These are phyloP conservation scores for Pterostichus madidus DNA, from an alignment of 2,888 invertebrate genomes.

Conservation along the genomic window DNA sequence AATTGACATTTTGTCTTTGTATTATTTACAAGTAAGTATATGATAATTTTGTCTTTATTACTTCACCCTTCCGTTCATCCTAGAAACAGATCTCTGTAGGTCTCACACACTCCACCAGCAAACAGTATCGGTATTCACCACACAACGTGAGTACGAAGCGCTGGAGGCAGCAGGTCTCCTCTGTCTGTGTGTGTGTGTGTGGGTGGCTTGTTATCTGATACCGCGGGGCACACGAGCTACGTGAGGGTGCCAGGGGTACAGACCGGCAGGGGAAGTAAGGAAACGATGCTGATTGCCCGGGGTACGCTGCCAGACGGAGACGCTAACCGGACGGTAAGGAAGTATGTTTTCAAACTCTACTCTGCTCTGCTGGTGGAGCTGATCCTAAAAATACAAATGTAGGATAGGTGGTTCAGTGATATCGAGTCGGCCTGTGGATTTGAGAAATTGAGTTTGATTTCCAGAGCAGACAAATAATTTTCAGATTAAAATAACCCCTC, in stretches of 20 bases:
- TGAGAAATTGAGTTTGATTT: no score
- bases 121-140: neutral
- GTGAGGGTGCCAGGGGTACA: neutral
- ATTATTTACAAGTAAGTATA: no score
- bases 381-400: neutral
- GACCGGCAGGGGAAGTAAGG: neutral
- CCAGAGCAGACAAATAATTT: no score
- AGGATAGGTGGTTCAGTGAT: no score
- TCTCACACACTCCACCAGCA: neutral
- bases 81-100: neutral
- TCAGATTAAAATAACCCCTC: no score
- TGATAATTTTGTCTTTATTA: no score
- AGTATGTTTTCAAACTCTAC: neutral
- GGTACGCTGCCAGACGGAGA: neutral
- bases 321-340: neutral
- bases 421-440: no score
- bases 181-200: conserved; percentile 4
- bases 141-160: neutral
- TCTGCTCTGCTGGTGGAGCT: neutral
- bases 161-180: conserved; percentile 7
- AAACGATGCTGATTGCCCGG: conserved; percentile 22
- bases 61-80: no score
- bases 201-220: conserved; percentile 51
- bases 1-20: no score
- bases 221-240: conserved; percentile 4